Percentiles rank a stretch among this genome's conserved stretches.
Conservation (phyloP, 2,888 invertebrate genomes). For the Marronus borbonicus region DNA sequence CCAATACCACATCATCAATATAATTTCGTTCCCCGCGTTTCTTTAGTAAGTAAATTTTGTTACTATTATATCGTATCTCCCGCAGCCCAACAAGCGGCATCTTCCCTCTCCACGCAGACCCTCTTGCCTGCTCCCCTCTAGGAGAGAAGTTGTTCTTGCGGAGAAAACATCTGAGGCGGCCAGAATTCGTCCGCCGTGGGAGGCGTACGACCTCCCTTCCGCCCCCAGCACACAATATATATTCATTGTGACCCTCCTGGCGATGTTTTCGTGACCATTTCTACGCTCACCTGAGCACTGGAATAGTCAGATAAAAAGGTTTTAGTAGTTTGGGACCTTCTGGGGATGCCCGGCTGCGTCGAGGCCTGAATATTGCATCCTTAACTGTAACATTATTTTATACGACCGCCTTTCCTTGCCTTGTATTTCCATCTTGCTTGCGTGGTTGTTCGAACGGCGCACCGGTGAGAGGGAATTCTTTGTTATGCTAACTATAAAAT, state of each 20-base stretch:
- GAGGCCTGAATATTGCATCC: constrained; percentile 56
- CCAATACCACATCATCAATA: constrained; percentile 20
- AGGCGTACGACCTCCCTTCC: not conserved
- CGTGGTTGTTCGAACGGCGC: constrained; percentile 25
- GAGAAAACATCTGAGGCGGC: constrained; percentile 42
- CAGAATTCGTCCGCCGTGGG: constrained; percentile 47
- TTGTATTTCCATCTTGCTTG: constrained; percentile 38
- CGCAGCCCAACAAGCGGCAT: not conserved
- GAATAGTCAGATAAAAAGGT: constrained; percentile 64
- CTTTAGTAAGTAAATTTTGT: constrained; percentile 34
- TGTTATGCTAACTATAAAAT: constrained; percentile 56
- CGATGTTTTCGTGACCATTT: constrained; percentile 64
- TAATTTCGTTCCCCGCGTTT: constrained; percentile 1
- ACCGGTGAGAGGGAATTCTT: constrained; percentile 49
- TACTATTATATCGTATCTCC: constrained; percentile 25
- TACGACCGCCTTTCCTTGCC: constrained; percentile 50
- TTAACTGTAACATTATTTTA: constrained; percentile 60
- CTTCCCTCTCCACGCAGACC: not conserved
- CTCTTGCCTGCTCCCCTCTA: not conserved
- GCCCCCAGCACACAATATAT: constrained; percentile 58
- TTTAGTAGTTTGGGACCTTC: constrained; percentile 62
- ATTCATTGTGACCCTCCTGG: constrained; percentile 65
- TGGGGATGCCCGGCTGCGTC: constrained; percentile 57
- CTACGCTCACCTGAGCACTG: constrained; percentile 65
- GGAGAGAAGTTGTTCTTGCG: constrained; percentile 42